Percentiles rank a stretch among this genome's conserved stretches.
phyloP scores from a whole-genome alignment of 2,888 invertebrate species.

The Tuta absoluta region DNA sequence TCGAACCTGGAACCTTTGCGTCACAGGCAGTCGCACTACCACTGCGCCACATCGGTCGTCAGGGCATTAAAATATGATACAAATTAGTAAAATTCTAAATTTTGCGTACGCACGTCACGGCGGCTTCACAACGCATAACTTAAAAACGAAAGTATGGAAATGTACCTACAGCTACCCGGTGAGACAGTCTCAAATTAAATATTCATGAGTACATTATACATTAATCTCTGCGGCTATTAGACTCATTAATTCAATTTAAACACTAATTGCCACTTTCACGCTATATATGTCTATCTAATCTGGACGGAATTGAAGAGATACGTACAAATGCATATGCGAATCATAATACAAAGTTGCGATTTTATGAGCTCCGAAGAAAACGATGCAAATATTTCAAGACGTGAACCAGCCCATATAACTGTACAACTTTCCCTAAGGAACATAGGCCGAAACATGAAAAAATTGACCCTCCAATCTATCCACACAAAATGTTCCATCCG shows the following conservation, averaged over 20 bases:
- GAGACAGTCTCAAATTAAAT: constrained; percentile 29
- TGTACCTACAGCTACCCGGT: constrained; percentile 35
- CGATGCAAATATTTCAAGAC: background rate
- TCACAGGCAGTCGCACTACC: too few relatives aligned
- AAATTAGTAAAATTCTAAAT: background rate
- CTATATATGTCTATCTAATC: constrained; percentile 16
- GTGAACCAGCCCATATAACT: too few relatives aligned
- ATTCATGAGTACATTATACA: constrained; percentile 38
- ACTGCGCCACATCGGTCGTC: too few relatives aligned
- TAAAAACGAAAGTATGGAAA: constrained; percentile 53
- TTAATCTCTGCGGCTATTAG: constrained; percentile 34
- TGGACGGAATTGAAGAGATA: constrained; percentile 4
- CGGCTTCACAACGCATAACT: constrained; percentile 41
- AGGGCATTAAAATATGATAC: background rate
- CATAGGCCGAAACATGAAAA: too few relatives aligned
- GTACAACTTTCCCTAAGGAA: too few relatives aligned
- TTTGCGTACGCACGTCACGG: constrained; percentile 7
- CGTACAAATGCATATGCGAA: background rate
- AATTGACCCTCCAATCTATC: too few relatives aligned
- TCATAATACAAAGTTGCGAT: background rate
- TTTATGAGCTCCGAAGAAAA: constrained; percentile 16
- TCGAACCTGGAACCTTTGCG: too few relatives aligned
- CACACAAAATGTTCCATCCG: too few relatives aligned
- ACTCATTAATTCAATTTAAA: constrained; percentile 34
- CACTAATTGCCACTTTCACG: constrained; percentile 40